Conservation (phyloP, 2,113 vertebrate species). For the Laticauda colubrina region DNA sequence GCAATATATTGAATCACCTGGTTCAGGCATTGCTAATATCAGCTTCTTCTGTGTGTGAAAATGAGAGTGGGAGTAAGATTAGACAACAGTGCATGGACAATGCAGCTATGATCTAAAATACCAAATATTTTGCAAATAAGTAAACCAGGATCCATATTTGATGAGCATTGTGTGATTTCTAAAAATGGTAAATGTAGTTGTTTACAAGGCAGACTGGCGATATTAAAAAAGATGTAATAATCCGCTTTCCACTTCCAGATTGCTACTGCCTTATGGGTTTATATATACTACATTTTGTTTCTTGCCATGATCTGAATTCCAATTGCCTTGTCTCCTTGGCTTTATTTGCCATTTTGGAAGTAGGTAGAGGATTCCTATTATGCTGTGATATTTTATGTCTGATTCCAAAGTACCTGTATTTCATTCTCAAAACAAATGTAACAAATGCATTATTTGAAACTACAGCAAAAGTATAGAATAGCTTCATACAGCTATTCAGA, state of each 20-base stretch:
- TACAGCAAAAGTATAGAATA: background rate
- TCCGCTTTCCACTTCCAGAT: background rate
- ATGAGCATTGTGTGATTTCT: background rate
- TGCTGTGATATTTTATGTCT: background rate
- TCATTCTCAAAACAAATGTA: background rate
- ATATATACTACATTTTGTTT: background rate
- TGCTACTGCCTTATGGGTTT: background rate
- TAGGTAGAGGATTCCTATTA: background rate
- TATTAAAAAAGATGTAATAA: background rate
- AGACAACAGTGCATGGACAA: background rate
- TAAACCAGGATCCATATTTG: background rate
- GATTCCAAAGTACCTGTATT: background rate
- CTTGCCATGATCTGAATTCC: background rate
- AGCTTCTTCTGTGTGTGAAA: background rate
- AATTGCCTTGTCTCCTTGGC: background rate
- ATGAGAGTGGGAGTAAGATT: background rate
- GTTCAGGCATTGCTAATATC: background rate
- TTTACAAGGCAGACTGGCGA: background rate
- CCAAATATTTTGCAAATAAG: background rate
- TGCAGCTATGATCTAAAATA: background rate
- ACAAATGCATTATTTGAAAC: background rate
- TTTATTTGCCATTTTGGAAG: background rate
- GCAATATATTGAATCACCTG: conserved; percentile 13
- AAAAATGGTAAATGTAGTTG: background rate
- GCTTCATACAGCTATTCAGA: background rate